These are phyloP conservation scores for Micromussa lordhowensis DNA, from an alignment of 92 coral and sea anemone species.

Conservation along the genomic window DNA sequence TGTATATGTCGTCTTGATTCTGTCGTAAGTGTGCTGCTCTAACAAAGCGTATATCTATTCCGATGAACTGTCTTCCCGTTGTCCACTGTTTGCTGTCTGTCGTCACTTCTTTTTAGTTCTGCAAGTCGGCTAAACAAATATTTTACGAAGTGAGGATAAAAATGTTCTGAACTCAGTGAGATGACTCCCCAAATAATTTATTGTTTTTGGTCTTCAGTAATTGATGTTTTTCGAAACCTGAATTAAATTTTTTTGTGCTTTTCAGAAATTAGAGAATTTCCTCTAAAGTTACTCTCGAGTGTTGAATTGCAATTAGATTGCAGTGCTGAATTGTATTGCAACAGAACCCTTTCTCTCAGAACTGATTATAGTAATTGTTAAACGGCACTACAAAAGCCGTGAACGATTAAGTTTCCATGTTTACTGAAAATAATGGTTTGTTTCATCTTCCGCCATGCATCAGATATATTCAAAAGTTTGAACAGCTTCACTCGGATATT, in stretches of 20 bases:
- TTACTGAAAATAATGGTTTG: no score
- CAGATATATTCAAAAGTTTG: not conserved
- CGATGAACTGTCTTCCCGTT: not conserved
- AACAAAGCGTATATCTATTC: not conserved
- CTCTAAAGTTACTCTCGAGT: no score
- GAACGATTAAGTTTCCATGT: not conserved
- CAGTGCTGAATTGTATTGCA: no score
- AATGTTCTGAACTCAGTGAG: not conserved
- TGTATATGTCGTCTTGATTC: not conserved
- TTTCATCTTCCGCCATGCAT: not conserved
- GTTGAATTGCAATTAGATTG: no score
- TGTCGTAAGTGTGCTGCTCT: not conserved
- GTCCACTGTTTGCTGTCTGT: not conserved
- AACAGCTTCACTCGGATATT: not conserved
- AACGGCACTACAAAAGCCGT: not conserved
- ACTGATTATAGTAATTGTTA: not conserved
- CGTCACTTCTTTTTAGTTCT: not conserved
- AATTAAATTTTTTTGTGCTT: not conserved
- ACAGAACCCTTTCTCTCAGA: not conserved
- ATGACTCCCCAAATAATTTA: not conserved
- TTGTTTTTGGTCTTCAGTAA: not conserved
- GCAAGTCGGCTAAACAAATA: not conserved
- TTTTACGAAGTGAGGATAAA: not conserved
- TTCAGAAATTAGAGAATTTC: no score
- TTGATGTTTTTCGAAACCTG: not conserved